Evolutionary conservation across 2,797 vertebrate genomes (phyloP), one percentile per base, ranked within the genome.

Genomic region (Argyrosomus regius): DNA sequence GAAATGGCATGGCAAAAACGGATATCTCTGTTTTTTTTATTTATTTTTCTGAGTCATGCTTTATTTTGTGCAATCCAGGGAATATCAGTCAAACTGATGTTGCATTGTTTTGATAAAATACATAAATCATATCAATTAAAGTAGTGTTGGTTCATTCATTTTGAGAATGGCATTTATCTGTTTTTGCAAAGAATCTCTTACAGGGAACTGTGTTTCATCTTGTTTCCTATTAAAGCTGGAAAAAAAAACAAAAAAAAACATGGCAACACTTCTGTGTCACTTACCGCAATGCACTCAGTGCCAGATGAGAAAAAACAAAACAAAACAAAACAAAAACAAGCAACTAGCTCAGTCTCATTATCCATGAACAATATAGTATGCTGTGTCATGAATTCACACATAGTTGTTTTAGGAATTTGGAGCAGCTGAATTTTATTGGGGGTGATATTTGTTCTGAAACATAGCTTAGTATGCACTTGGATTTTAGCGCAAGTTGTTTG

Each of bases 401-500:
- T 45, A 63, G 73, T 90, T 88, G 75, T 80, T 90, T 87, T 85
- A 67, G 75, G 77, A 64, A 80, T 87, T 77, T 48, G 41, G 67
- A 79, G 53, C 69, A 72, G 79, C 67, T 72, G 49, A 70, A 64
- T 84, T 78, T 84, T 76, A 62, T 82, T 53, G 69, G 35, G 63
- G 48, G 6, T 68, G 72, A 58, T 85, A 75, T 91, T 89, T 86
- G 83, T 91, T 90, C 77, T 81, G 64, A 87, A 88, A 89, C 82
- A 85, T 16, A 59, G 78, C 83, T 87, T 88, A 65, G 60, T 72
- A 53, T 87, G 81, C 86, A 78, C 80, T 91, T 92, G 91, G 83
- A 89, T 88, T 89, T 65, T 57, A 84, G 66, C 3, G n/a, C 7
- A 81, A 85, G 78, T 87, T 90, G 85, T 92, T 91, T 91, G 85